phyloP scores from a whole-genome alignment of 2,888 invertebrate genomes.

The Tinea trinotella region DNA sequence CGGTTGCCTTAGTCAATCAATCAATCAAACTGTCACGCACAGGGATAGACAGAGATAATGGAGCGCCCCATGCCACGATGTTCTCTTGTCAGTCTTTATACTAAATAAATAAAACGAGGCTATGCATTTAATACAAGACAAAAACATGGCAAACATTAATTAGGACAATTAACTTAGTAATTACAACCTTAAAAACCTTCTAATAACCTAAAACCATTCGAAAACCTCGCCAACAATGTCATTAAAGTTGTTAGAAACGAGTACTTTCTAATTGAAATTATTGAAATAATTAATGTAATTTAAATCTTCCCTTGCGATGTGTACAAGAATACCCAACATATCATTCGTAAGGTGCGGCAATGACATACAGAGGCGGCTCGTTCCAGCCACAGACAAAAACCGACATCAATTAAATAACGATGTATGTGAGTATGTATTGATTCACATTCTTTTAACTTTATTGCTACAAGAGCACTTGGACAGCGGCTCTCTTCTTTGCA shows the following conservation, averaged over 20 bases:
- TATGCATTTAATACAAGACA: too few relatives aligned
- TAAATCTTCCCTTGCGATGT: conserved; percentile 1
- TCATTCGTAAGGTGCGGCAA: conserved; percentile 37
- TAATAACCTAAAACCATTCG: neutral
- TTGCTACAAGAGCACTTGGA: neutral
- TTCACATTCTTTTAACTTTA: conserved; percentile 21
- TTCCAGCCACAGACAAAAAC: conserved; percentile 51
- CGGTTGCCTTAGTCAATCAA: too few relatives aligned
- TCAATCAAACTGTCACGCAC: too few relatives aligned
- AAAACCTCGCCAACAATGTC: conserved; percentile 11
- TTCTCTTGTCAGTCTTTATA: too few relatives aligned
- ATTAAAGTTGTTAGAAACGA: conserved; percentile 9
- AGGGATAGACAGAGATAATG: too few relatives aligned
- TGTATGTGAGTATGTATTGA: conserved; percentile 32
- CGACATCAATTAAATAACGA: conserved; percentile 61
- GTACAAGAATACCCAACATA: conserved; percentile 15
- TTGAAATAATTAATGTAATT: neutral
- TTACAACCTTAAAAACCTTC: neutral
- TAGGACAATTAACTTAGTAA: neutral
- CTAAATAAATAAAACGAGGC: too few relatives aligned
- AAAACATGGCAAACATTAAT: too few relatives aligned
- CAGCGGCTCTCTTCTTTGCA: neutral
- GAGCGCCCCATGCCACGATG: too few relatives aligned
- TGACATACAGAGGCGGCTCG: conserved; percentile 46
- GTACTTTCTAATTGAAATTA: conserved; percentile 13